These are phyloP conservation scores for Amazona finschi DNA, from an alignment of 2,797 vertebrate species.

Conservation along the genomic window DNA sequence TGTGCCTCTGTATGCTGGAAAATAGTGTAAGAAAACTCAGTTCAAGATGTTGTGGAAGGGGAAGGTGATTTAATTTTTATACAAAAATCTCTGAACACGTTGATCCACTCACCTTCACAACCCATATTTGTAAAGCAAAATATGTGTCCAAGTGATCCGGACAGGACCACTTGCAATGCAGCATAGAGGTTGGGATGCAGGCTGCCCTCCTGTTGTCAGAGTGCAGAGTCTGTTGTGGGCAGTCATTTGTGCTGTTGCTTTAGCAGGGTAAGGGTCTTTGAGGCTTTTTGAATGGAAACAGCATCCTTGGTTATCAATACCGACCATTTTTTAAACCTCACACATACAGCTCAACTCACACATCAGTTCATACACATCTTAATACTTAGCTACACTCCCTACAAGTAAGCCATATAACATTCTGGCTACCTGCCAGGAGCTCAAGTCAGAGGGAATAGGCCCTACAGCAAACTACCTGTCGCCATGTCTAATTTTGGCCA, in stretches of 20 bases:
- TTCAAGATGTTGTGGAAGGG: background rate
- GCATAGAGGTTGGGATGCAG: background rate
- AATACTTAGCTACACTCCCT: background rate
- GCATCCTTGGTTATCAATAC: background rate
- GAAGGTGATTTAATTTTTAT: background rate
- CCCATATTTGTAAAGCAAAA: background rate
- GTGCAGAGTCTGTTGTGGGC: background rate
- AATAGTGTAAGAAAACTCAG: background rate
- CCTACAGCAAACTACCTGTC: background rate
- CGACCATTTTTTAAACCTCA: background rate
- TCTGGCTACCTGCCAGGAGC: background rate
- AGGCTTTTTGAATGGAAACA: background rate
- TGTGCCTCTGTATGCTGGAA: rapidly evolving
- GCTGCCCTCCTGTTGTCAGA: background rate
- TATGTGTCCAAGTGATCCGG: background rate
- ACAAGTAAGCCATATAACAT: background rate
- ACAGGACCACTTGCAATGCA: background rate
- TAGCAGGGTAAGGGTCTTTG: background rate
- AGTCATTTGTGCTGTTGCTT: background rate
- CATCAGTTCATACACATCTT: background rate
- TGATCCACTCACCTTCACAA: background rate
- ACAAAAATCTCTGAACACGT: rapidly evolving
- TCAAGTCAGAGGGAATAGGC: background rate
- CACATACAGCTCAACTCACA: background rate
- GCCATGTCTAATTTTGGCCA: background rate